Evolutionary conservation across 2,113 vertebrate genomes (phyloP), one percentile per base, ranked within the genome.

Genomic region (Petaurus breviceps): DNA sequence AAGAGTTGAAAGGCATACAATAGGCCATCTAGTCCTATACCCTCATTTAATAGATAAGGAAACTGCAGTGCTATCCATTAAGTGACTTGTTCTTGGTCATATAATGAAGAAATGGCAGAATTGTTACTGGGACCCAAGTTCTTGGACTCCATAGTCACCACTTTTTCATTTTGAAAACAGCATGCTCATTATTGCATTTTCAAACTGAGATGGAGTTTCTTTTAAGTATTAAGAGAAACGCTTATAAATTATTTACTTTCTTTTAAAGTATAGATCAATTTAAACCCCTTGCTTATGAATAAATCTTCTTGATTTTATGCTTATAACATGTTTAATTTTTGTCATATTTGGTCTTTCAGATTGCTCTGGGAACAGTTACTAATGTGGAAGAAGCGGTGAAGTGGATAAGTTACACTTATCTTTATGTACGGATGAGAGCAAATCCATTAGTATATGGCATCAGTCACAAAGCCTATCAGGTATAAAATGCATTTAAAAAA

Each of bases 401-500:
- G 98, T 99, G 99, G 99, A 99, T 99, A 97, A 99, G 99, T 98
- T 99, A 99, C 98, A 99, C 99, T 91, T 99, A 99, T 89, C 99
- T 99, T 93, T 99, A 99, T 97, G 99, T 99, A 93, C 99, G 99
- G 97, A 99, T 99, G 99, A 99, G 99, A 99, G 99, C 99, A 98
- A 99, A 99, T 98, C 99, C 99, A 91, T 99, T 99, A 98, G 99
- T 94, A 28, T 99, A 99, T 90, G 99, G 99, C 98, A 99, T 99
- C 99, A 99, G 99, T 99, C 99, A 99, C 99, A 99, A 99, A 97
- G 99, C 99, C 95, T 99, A 99, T 98, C 99, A 99, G 99, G 99
- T 99, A 98, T 52, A 97, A 98, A 98, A 98, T 97, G 97, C 96
- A 96, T 98, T 98, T 77, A 96, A 52, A 52, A 51, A 97, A 97